A percentile compares a stretch with the other conserved stretches of the same genome.
phyloP scores from a whole-genome alignment of 2,888 invertebrate genomes.

The Autographa gamma region DNA sequence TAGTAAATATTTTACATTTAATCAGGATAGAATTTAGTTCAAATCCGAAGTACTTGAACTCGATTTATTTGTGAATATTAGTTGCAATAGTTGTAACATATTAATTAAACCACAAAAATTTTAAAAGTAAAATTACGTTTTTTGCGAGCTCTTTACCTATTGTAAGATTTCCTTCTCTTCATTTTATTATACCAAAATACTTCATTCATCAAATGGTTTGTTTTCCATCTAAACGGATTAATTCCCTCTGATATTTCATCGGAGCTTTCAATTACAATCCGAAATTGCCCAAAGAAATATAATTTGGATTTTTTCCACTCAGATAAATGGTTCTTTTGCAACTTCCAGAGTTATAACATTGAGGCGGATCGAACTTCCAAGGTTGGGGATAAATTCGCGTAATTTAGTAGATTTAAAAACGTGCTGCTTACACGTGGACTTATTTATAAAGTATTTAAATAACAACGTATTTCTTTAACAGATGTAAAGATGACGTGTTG shows the following conservation, averaged over 20 bases:
- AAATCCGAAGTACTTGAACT: no score
- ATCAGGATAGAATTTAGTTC: no score
- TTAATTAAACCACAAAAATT: no score
- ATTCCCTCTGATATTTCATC: constrained; percentile 58
- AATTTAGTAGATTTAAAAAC: constrained; percentile 47
- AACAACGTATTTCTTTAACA: background rate
- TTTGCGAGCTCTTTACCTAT: no score
- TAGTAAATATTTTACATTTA: background rate
- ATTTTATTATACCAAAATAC: background rate
- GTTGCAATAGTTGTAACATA: no score
- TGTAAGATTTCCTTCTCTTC: no score
- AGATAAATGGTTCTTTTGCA: constrained; percentile 70
- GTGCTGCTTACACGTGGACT: constrained; percentile 18
- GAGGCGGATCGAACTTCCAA: constrained; percentile 62
- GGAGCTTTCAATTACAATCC: constrained; percentile 67
- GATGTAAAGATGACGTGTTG: background rate
- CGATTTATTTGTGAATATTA: no score
- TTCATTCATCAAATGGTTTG: constrained; percentile 31
- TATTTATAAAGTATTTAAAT: background rate
- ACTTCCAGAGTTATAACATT: constrained; percentile 67
- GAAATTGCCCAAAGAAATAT: constrained; percentile 68
- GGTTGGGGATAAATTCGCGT: constrained; percentile 57
- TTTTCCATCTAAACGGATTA: constrained; percentile 41
- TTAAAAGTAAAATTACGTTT: no score
- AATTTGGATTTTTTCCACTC: constrained; percentile 68